Evolutionary conservation across 2,113 vertebrate genomes (phyloP).

Genomic region (Felis chaus): DNA sequence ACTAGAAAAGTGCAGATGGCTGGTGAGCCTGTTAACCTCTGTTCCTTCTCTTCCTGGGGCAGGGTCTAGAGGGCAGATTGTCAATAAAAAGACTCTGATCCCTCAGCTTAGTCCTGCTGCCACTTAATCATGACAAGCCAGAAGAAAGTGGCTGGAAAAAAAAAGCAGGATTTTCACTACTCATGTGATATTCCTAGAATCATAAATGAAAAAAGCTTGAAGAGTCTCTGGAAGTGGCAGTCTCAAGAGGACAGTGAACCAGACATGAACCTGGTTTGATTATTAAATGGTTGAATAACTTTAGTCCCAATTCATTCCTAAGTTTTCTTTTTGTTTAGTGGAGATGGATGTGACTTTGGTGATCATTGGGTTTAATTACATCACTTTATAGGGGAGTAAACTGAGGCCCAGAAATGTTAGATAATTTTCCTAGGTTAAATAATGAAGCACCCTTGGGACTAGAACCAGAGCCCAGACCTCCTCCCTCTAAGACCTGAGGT

Average conservation of each 20-base stretch:
- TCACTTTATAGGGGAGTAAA: not conserved
- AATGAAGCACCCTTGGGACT: not conserved
- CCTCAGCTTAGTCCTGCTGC: not conserved
- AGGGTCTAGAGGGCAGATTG: not conserved
- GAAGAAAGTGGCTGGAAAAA: not conserved
- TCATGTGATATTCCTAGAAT: not conserved
- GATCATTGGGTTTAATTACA: not conserved
- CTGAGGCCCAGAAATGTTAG: not conserved
- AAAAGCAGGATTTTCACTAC: not conserved
- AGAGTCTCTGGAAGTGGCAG: not conserved
- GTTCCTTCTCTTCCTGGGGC: not conserved
- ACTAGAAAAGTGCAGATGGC: not conserved
- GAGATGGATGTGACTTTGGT: not conserved
- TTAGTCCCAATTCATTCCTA: not conserved
- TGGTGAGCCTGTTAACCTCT: not conserved
- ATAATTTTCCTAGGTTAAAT: not conserved
- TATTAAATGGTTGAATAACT: not conserved
- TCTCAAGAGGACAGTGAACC: not conserved
- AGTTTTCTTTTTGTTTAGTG: not conserved
- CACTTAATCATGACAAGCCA: not conserved
- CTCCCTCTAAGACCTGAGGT: not conserved
- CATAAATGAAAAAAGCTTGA: not conserved
- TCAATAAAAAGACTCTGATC: not conserved
- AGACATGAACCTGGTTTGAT: not conserved
- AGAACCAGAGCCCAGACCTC: not conserved